Conservation (phyloP, 2,888 invertebrate species). For the Ichneumoninae sp. region DNA sequence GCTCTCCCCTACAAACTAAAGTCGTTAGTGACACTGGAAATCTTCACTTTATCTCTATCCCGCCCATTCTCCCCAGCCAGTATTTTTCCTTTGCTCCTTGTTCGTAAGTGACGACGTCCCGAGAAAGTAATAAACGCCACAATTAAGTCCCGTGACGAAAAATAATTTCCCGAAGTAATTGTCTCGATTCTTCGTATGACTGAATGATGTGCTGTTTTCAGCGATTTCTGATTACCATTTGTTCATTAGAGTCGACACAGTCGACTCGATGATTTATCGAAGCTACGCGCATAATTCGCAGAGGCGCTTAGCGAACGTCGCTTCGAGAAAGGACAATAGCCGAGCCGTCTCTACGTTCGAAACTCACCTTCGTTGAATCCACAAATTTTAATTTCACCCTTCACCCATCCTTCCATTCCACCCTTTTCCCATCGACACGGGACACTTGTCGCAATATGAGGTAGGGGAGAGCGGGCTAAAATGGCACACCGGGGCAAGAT, state of each 20-base stretch:
- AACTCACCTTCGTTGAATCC: constrained; percentile 40
- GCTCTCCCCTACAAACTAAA: too few species aligned
- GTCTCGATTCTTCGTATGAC: not conserved
- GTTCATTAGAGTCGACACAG: not conserved
- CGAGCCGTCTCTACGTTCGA: not conserved
- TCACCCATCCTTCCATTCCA: constrained; percentile 27
- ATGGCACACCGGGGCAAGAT: too few species aligned
- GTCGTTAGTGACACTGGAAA: too few species aligned
- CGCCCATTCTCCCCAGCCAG: too few species aligned
- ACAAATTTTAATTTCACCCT: constrained; percentile 67
- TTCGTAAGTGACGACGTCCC: not conserved
- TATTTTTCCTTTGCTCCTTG: too few species aligned
- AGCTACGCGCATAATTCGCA: not conserved
- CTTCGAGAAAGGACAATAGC: constrained; percentile 1
- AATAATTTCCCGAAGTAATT: not conserved
- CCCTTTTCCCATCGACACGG: constrained; percentile 50
- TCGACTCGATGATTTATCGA: constrained; percentile 17
- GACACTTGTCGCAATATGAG: constrained; percentile 53
- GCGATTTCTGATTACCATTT: not conserved
- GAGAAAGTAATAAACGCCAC: too few species aligned
- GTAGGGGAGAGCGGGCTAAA: not conserved
- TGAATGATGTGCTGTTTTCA: not conserved
- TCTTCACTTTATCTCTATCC: too few species aligned
- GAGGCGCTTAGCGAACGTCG: not conserved
- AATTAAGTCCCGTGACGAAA: not conserved